Conservation (phyloP, 2,113 vertebrate genomes). For the Andinoacara biseriatus region DNA sequence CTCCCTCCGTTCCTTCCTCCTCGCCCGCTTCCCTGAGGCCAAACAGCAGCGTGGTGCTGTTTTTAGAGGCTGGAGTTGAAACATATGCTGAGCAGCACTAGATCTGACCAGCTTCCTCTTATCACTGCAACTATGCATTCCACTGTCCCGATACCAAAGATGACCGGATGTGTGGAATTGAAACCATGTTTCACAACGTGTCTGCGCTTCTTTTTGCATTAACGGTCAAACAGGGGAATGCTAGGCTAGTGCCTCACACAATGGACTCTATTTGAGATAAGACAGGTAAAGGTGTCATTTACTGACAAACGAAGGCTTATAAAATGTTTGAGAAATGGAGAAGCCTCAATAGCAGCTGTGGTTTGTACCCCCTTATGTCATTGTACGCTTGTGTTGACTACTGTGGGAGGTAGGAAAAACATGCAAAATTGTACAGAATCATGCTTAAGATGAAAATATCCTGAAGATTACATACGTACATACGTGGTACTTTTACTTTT, state of each 20-base stretch:
- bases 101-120: conserved; percentile 69
- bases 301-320: conserved; percentile 30
- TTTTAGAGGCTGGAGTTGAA: conserved; percentile 60
- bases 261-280: conserved; percentile 42
- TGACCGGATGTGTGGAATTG: conserved; percentile 81
- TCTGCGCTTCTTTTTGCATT: conserved; percentile 69
- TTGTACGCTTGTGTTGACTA: conserved; percentile 80
- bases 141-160: conserved; percentile 93
- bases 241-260: conserved; percentile 57
- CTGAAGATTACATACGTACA: conserved; percentile 80
- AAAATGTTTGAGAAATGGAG: conserved; percentile 27
- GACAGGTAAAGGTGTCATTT: conserved; percentile 30
- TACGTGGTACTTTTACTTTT: conserved; percentile 90
- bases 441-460: conserved; percentile 85
- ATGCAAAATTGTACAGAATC: conserved; percentile 86
- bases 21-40: conserved; percentile 62
- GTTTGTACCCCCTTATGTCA: conserved; percentile 41
- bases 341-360: conserved; percentile 29
- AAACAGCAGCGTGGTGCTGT: conserved; percentile 64
- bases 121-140: conserved; percentile 93
- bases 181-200: conserved; percentile 59
- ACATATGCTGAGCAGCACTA: conserved; percentile 67
- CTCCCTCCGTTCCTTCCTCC: conserved; percentile 18
- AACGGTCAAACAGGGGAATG: conserved; percentile 56
- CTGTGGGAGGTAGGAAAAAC: conserved; percentile 80